Evolutionary conservation across 2,888 invertebrate species (phyloP), one percentile per base, ranked within the genome.

Genomic region (Chrysotoxum bicinctum): DNA sequence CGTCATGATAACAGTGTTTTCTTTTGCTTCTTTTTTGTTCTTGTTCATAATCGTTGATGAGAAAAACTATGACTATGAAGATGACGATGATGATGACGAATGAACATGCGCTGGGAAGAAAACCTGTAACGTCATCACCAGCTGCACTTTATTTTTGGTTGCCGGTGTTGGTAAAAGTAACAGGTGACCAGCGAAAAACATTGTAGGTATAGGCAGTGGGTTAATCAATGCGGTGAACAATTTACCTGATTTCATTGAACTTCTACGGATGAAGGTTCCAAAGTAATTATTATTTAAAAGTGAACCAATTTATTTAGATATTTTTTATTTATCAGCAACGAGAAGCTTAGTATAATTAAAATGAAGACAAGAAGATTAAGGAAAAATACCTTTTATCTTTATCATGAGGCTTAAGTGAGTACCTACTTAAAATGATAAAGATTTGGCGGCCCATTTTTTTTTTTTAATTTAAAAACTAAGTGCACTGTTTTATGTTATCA

Each of bases 71-170:
- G 30, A 43, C 14, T 21, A 58, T 66, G 56, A 64, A 19, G 52
- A 50, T 9, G 10, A 70, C 45, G 50, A 3, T 9, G 6, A 45
- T 1, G 45, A 62, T 56, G 62, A 74, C 21, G 62, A 56, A 69
- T 43, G 30, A 45, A 48, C 64, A 70, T 70, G 75, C 70, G 70
- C 75, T 35, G 21, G 14, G 8, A 69, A 37, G 14, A 21, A 32
- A 81, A 81, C 70, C 40, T 70, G 76, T 81, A 52, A 76, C 72
- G 37, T 72, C 76, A 77, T 30, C n/a, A 35, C 23, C 81, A 81
- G 72, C 72, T 76, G 64, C n/a, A n/a, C n/a, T 14, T 35, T 12
- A 35, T 60, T n/a, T 14, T 14, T 9, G 3, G 16, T 16, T 35
- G 62, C 26, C 40, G 40, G 23, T 60, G 45, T 10, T 48, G 35